Percentiles rank a stretch among this genome's conserved stretches.
phyloP scores from a whole-genome alignment of 2,113 vertebrate genomes.

The Cynoglossus semilaevis region DNA sequence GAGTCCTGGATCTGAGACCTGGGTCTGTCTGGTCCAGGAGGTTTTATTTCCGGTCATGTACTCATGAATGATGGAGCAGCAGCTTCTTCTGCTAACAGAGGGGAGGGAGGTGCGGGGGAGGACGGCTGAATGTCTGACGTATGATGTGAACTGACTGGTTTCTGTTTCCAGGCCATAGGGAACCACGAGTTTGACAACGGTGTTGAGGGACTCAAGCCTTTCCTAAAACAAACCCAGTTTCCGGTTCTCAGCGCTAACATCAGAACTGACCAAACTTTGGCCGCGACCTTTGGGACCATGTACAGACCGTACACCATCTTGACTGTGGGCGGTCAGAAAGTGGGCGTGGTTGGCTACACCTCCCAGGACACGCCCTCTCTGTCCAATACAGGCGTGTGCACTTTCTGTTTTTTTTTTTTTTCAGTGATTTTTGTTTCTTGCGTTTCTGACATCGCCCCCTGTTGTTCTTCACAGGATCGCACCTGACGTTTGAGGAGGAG shows the following conservation, averaged over 20 bases:
- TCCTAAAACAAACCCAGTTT: conserved; percentile 79
- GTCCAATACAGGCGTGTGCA: conserved; percentile 83
- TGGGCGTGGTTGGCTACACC: conserved; percentile 91
- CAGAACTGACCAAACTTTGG: conserved; percentile 67
- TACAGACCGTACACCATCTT: conserved; percentile 80
- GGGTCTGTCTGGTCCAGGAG: no score
- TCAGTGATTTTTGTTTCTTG: no score
- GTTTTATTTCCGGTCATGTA: no score
- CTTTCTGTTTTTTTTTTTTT: neutral
- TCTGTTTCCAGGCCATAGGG: conserved; percentile 80
- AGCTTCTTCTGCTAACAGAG: no score
- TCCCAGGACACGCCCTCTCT: conserved; percentile 85
- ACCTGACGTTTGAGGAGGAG: conserved; percentile 86
- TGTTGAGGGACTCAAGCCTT: conserved; percentile 83
- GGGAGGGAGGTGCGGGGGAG: no score
- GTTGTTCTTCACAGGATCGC: conserved; percentile 64
- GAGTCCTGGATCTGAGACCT: no score
- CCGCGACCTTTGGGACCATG: conserved; percentile 68
- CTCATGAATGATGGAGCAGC: no score
- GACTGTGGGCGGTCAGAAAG: conserved; percentile 66
- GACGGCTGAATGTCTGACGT: no score
- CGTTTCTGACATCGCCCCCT: neutral
- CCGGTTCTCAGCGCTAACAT: conserved; percentile 88
- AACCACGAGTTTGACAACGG: conserved; percentile 96
- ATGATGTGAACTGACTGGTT: neutral